Evolutionary conservation across 2,888 invertebrate species (phyloP), one percentile per base, ranked within the genome.

Genomic region (Harpalus rufipes): DNA sequence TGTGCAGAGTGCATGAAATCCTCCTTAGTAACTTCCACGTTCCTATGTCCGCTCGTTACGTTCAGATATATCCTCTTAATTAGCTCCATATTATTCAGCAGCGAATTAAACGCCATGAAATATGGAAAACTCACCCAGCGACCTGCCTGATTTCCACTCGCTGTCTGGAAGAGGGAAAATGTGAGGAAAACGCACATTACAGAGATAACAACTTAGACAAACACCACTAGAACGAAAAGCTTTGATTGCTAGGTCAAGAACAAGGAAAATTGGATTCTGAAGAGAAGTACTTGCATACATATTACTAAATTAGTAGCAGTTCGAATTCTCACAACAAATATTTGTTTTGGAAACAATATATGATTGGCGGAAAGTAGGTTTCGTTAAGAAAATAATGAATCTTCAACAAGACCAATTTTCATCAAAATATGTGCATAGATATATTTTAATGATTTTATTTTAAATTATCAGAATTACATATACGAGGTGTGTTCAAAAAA

Each of bases 71-170:
- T 97, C 86, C 98, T 95, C 92, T 99, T 99, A 87, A 98, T 96
- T 86, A 99, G 93, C 92, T 99, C 99, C 98, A 99, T 99, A 91
- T 99, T 99, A 92, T 98, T 98, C 16, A 99, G 93, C 32, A 99
- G 94, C 0, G 98, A 97, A 91, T 97, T 98, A 93, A 99, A 99
- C 63, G 99, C 99, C 93, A 98, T 98, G 93, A 98, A 99, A 92
- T 98, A 99, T 0, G 99, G 97, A 92, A 98, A 99, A 90, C 98
- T 98, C 88, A 99, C 97, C 91, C 96, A 95, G 87, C 96, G 94
- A 79, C 96, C 94, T 79, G 95, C 94, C 90, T 94, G 95, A 2
- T 68, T n/a, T 86, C 93, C 94, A 81, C 93, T 94, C 14, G 96
- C 94, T 7, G 95, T 94, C 95, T 63, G 21, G 0, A 63, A 63